A percentile compares a stretch with the other conserved stretches of the same genome.
Evolutionary conservation across 2,888 invertebrate genomes (phyloP).

Genomic region (Drosophila subsilvestris): DNA sequence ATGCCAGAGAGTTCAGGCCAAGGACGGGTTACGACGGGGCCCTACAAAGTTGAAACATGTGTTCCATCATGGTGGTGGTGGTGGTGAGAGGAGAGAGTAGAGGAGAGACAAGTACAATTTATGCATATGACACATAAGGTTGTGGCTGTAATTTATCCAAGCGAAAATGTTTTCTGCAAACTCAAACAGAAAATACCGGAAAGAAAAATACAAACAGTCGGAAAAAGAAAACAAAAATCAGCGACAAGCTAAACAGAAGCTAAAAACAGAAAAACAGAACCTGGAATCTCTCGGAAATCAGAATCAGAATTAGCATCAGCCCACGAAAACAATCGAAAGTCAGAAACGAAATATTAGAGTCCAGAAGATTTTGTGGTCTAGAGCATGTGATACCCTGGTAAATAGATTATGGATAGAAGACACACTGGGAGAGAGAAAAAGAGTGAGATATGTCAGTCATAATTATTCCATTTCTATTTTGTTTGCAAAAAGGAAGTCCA

Average conservation of each 20-base stretch:
- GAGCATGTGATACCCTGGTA: neutral
- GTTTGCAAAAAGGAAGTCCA: no score
- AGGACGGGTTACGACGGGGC: constrained; percentile 28
- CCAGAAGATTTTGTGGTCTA: neutral
- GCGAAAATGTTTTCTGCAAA: constrained; percentile 29
- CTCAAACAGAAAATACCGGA: constrained; percentile 19
- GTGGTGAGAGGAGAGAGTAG: constrained; percentile 3
- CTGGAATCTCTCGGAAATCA: neutral
- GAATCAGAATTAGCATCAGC: constrained; percentile 21
- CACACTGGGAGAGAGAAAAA: no score
- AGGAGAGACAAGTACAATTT: constrained; percentile 31
- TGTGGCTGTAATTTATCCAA: constrained; percentile 49
- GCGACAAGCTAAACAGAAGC: neutral
- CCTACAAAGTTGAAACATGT: constrained; percentile 56
- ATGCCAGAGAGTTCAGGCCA: constrained; percentile 22
- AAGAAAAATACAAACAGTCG: neutral
- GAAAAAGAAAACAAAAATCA: constrained; percentile 35
- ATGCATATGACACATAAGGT: constrained; percentile 66
- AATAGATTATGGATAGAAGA: no score
- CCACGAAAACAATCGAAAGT: constrained; percentile 54
- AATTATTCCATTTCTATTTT: no score
- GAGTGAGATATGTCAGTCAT: no score
- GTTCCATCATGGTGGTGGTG: constrained; percentile 55
- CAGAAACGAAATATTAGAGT: neutral
- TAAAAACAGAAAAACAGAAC: neutral